Evolutionary conservation across 2,113 vertebrate genomes (phyloP), one percentile per base, ranked within the genome.

Genomic region (Oxyura jamaicensis): DNA sequence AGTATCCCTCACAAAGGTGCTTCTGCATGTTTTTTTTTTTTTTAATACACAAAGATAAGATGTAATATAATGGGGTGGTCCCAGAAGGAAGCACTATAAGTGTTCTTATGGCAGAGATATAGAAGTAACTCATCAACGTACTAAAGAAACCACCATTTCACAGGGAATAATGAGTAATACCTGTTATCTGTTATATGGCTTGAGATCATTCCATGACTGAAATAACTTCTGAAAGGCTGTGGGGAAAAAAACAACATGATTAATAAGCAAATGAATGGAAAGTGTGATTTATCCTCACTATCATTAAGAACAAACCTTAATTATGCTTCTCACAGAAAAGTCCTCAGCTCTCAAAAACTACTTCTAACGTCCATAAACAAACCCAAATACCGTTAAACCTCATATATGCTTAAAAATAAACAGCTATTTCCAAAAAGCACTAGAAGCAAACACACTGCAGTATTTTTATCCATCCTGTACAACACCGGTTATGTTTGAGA

Each of bases 181-280:
- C 99, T 99, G 97, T 99, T 99, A 94, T 99, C 99, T 84, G 99
- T 98, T 93, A 99, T 98, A 96, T 99, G 99, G 97, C 99, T 99
- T 36, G 99, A 99, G 94, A 99, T 98, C 98, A 99, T 98, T 44
- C 99, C 99, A 20, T 99, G 99, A 80, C 98, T 99, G 97, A 99
- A 99, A 79, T 99, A 99, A 88, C 98, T 99, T 91, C 99, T 98
- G 97, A 99, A 99, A 3, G 98, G 98, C 99, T 99, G 95, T 5
- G 77, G 53, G 91, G 14, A 41, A 39, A 35, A 36, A 36, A 14
- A 6, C 5, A 16, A 50, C 3, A 31, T 42, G 10, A 83, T 44
- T 50, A 77, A 15, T 3, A 66, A 52, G 7, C 12, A 48, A n/a
- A 52, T 5, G 3, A 63, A 41, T 3, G 60, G 3, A 44, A 58